Base-by-base conservation (phyloP, 2,113 vertebrate genomes). In the Gasterosteus nipponicus region DNA sequence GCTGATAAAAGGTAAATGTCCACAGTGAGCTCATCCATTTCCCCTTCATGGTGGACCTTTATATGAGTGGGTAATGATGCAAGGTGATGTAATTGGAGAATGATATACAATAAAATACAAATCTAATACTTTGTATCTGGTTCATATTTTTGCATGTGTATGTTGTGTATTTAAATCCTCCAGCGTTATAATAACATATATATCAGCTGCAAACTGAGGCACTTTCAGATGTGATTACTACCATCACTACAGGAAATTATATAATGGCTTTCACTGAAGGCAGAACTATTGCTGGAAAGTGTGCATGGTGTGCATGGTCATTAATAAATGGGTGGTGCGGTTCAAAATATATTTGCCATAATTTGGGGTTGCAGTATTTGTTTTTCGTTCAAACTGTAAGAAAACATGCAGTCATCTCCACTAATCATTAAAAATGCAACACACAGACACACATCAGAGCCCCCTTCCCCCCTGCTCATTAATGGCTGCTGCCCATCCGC, bases 401-500 rank as follows among this genome's bases (percentile, higher is more conserved):
- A 76, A 72, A 81, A 83, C 77, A 85, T 44, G 47, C 77, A 56
- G 56, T 72, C 81, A 78, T 89, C 74, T 81, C 47, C 65, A 54
- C 54, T 71, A 70, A 78, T 81, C 78, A 85, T 88, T 84, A 82
- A 44, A 77, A 56, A 56, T 14, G 22, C 53, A 57, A 73, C 58
- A 68, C 82, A 69, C 64, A 71, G 62, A 59, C 61, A 78, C 51
- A 66, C 18, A 80, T 41, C 56, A 75, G 64, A 71, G 35, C 51
- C 54, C 38, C 54, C 47, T 64, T 67, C 57, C 69, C 78, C 51
- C 69, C 73, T 59, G 22, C 44, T 78, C 75, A 80, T 80, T 87
- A 88, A 88, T 88, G 53, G 35, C 69, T 73, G 71, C 75, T 71
- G 82, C 63, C 81, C 88, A 84, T 91, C 78, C 75, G 82, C 78